These are phyloP conservation scores for Ernsta delagoae DNA, from an alignment of 2,888 invertebrate genomes.

Conservation along the genomic window DNA sequence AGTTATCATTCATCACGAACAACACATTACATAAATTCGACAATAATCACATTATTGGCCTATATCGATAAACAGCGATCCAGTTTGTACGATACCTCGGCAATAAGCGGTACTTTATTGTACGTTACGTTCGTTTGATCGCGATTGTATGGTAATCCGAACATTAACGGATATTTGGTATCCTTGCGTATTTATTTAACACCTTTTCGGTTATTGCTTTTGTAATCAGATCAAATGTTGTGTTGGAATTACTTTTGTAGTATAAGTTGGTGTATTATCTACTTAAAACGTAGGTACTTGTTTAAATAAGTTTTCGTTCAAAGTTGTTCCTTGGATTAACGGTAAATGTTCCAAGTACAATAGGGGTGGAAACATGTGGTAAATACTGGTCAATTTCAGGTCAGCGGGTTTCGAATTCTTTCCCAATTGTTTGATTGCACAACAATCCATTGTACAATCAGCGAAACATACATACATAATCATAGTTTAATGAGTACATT, in stretches of 20 bases:
- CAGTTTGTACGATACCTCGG: slow-evolving; percentile 6
- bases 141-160: slow-evolving; percentile 18
- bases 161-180: slow-evolving; percentile 13
- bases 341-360: too few relatives aligned
- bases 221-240: not conserved
- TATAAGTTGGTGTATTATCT: not conserved
- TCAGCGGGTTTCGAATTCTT: too few relatives aligned
- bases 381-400: too few relatives aligned
- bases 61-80: slow-evolving; percentile 3
- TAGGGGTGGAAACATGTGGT: too few relatives aligned
- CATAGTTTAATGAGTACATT: too few relatives aligned
- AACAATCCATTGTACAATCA: too few relatives aligned
- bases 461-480: too few relatives aligned
- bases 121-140: slow-evolving; percentile 7
- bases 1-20: not conserved
- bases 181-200: slow-evolving; percentile 2
- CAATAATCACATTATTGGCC: slow-evolving; percentile 9
- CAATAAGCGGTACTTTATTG: slow-evolving; percentile 20
- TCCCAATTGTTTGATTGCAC: too few relatives aligned
- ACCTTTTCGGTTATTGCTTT: slow-evolving; percentile 5
- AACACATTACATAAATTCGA: not conserved
- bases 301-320: not conserved
- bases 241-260: not conserved
- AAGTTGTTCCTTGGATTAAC: too few relatives aligned
- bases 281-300: not conserved